Base-by-base conservation (phyloP, 2,797 vertebrate species). In the Gobio occitaniae region DNA sequence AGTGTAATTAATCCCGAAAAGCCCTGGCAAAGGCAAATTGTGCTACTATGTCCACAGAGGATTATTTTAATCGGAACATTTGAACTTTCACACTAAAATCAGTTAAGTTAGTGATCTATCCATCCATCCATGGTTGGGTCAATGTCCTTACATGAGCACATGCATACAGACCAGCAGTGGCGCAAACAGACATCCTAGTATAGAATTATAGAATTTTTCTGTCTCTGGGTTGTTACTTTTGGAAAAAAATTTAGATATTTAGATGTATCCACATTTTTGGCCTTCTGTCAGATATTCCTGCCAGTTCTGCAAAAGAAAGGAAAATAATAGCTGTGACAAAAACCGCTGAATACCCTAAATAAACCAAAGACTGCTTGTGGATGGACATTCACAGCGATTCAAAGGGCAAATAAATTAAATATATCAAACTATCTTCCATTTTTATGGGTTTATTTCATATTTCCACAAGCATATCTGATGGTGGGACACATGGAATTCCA, bases 381-480 rank as follows among this genome's bases (percentile, higher is more conserved):
- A 85, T 50, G 13, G 52, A 66, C n/a, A 52, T 61, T 78, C 66
- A 76, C 63, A 50, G 66, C 16, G 6, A 48, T 87, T 86, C 86
- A 91, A 92, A 87, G 90, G 92, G 15, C 36, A 15, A 81, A 89
- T 85, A 75, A 90, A 87, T 90, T 80, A 87, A 84, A 89, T 87
- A 89, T 86, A 88, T 90, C 63, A 82, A 89, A 91, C 65, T 36
- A 66, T 50, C 29, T 68, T 84, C 29, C 1, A 78, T 74, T 75
- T 86, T 84, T 77, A 86, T 71, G 70, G 75, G 36, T 87, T 89
- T 88, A 88, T 89, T 87, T 84, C 71, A 47, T 71, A 86, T 86
- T 88, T 85, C 77, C 78, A 84, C 48, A 79, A 25, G 71, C 0
- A 48, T 32, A 83, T 70, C 76, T 81, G 44, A 75, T 85, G 32